phyloP scores from a whole-genome alignment of 1,140 invertebrate species.

The Pararge aegeria region DNA sequence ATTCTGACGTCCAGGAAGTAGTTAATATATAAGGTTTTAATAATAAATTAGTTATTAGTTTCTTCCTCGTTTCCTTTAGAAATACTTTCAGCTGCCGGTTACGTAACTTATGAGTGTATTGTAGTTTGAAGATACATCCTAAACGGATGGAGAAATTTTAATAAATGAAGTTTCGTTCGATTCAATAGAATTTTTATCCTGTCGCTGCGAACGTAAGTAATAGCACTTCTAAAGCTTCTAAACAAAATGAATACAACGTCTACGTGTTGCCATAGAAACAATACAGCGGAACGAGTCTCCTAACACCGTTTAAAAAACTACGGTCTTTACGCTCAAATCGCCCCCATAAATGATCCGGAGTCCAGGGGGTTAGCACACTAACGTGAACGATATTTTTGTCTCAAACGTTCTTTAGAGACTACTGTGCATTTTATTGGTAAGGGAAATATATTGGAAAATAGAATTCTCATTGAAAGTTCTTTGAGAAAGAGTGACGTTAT shows the following conservation, averaged over 20 bases:
- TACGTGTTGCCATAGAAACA: constrained; percentile 18
- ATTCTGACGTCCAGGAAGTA: too few relatives aligned
- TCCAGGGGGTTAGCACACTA: constrained; percentile 29
- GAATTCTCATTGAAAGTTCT: not conserved
- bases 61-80: too few relatives aligned
- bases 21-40: too few relatives aligned
- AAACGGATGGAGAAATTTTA: too few relatives aligned
- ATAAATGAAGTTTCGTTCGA: not conserved
- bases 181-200: not conserved
- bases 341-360: constrained; percentile 34
- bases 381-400: constrained; percentile 24
- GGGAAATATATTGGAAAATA: constrained; percentile 15
- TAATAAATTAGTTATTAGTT: too few relatives aligned
- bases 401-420: constrained; percentile 25
- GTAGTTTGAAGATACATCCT: too few relatives aligned
- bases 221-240: constrained; percentile 4
- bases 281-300: constrained; percentile 30
- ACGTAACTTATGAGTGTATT: too few relatives aligned
- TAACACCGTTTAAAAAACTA: constrained; percentile 41
- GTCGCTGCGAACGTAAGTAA: not conserved
- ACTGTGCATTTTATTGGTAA: constrained; percentile 24
- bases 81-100: too few relatives aligned
- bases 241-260: constrained; percentile 17
- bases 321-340: constrained; percentile 34
- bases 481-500: too few relatives aligned